Evolutionary conservation across 2,797 vertebrate species (phyloP).

Genomic region (Orestias chungarensis): DNA sequence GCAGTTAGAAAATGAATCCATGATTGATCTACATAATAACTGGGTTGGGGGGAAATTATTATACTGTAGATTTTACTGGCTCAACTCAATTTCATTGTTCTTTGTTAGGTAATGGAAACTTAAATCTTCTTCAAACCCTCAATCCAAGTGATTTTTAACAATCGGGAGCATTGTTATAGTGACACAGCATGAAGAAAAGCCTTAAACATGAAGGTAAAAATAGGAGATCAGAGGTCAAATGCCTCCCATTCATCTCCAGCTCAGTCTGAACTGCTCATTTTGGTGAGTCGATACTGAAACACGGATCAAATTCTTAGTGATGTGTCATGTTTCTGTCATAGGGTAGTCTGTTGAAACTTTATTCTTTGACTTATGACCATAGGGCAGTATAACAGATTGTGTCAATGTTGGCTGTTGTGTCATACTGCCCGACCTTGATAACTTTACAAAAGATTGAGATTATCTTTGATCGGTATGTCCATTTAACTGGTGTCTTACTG

Average conservation of each 20-base stretch:
- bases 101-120: background rate
- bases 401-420: constrained; percentile 9
- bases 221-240: constrained; percentile 18
- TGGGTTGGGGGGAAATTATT: background rate
- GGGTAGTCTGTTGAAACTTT: constrained; percentile 38
- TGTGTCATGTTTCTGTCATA: constrained; percentile 40
- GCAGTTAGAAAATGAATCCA: background rate
- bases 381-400: constrained; percentile 17
- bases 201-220: constrained; percentile 12
- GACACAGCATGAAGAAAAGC: background rate
- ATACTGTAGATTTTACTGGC: background rate
- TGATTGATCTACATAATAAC: background rate
- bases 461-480: background rate
- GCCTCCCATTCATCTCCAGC: constrained; percentile 21
- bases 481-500: background rate
- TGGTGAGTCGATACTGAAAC: constrained; percentile 25
- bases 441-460: background rate
- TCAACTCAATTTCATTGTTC: background rate
- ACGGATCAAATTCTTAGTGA: constrained; percentile 36
- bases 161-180: background rate
- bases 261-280: constrained; percentile 15
- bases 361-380: constrained; percentile 40
- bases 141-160: background rate
- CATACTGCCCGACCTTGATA: background rate
- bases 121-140: background rate